Base-by-base conservation (phyloP, 2,113 vertebrate species). In the Rattus rattus region DNA sequence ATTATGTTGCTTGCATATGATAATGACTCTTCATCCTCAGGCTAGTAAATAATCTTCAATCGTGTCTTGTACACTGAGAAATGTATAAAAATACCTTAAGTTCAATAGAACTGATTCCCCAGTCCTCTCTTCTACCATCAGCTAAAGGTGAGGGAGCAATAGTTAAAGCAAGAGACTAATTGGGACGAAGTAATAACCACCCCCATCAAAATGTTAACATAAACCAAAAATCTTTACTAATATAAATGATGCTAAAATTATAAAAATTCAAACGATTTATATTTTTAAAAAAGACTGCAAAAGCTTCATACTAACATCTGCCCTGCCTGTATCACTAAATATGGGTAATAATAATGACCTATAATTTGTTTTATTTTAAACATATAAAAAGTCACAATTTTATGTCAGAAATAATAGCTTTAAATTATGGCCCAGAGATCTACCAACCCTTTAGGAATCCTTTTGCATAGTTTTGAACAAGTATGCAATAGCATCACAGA, bases 351-450 rank as follows among this genome's bases (percentile, higher is more conserved):
- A 75, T 89, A 65, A 92, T 26, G 10, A 79, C 47, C 61, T 39
- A 95, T 92, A 87, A 70, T 85, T 76, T 61, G 30, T 94, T 90
- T 85, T 54, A 10, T 12, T 81, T 56, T 90, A 95, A 80, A 87
- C 28, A 39, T n/a, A 65, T 61, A 92, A 76, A 93, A 85, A 83
- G 9, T 75, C 72, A 72, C 26, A 81, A 75, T 69, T 11, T 85
- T 33, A 1, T 70, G 7, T 92, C 39, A 87, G 86, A 86, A 81
- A 67, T 90, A 95, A 86, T 36, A 76, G 28, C 63, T 94, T 92
- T 96, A 88, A 77, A 30, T 36, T 2, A 94, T 67, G 59, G 84
- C 80, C 63, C 56, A 26, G 77, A 52, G 2, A 83, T 24, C 33
- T 59, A 39, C 14, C 75, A 43, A 24, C 2, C 6, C 33, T 56